Evolutionary conservation across 1,140 invertebrate species (phyloP).

Genomic region (Cherax destructor): DNA sequence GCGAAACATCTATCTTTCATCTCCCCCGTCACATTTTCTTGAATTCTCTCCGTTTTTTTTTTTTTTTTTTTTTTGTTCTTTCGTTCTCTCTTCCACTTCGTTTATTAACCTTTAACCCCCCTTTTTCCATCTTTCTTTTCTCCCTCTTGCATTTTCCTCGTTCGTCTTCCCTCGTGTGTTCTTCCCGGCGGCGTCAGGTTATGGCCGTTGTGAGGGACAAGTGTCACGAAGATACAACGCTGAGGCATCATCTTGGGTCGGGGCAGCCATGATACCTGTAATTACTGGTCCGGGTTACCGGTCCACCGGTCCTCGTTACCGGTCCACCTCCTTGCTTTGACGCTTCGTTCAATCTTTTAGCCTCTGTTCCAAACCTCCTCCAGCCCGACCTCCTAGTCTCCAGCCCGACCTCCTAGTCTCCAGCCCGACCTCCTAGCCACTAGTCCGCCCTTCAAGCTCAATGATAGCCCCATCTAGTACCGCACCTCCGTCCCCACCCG

Average conservation of each 20-base stretch:
- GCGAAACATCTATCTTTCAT: no score
- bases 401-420: not conserved
- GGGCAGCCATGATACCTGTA: conserved; percentile 2
- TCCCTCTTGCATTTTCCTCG: not conserved
- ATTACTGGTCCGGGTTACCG: not conserved
- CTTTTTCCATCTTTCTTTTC: no score
- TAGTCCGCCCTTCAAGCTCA: no score
- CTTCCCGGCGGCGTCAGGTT: not conserved
- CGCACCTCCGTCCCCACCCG: no score
- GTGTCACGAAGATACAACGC: not conserved
- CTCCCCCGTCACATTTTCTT: no score
- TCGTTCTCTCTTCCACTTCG: no score
- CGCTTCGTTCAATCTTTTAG: not conserved
- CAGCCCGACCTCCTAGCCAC: not conserved
- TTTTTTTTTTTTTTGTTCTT: no score
- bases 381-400: no score
- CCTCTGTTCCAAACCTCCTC: no score
- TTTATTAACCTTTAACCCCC: no score
- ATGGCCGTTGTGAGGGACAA: not conserved
- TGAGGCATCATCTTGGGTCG: not conserved
- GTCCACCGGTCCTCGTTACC: not conserved
- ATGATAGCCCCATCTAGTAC: no score
- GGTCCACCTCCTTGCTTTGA: not conserved
- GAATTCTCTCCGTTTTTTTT: no score
- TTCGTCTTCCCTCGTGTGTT: not conserved